These are phyloP conservation scores for Heliothis virescens DNA, from an alignment of 1,140 invertebrate species.

Conservation along the genomic window DNA sequence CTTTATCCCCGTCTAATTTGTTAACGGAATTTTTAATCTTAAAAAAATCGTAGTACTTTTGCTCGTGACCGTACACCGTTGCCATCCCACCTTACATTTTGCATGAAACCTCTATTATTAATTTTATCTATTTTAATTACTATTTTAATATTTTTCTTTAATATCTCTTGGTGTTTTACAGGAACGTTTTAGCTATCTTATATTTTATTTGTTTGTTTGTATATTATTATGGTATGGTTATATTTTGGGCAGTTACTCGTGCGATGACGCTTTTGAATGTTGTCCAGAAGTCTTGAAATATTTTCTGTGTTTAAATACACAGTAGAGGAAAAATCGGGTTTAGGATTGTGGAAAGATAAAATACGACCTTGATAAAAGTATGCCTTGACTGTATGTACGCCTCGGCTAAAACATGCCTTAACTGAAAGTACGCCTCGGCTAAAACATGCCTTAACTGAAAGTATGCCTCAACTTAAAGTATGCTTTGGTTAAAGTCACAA, in stretches of 20 bases:
- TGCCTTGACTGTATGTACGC: neutral
- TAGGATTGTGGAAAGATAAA: no score
- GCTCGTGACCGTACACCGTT: slow-evolving; percentile 19
- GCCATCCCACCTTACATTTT: slow-evolving; percentile 29
- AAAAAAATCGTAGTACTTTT: slow-evolving; percentile 7
- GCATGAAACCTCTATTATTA: slow-evolving; percentile 30
- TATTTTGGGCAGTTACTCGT: neutral
- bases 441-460: no score
- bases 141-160: slow-evolving; percentile 40
- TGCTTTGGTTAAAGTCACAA: no score
- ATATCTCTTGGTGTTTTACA: slow-evolving; percentile 46
- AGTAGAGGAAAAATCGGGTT: slow-evolving; percentile 14
- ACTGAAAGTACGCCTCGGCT: no score
- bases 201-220: slow-evolving; percentile 35
- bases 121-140: slow-evolving; percentile 31
- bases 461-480: no score
- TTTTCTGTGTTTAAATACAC: neutral
- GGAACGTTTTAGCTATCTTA: slow-evolving; percentile 41
- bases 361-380: no score
- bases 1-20: neutral
- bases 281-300: slow-evolving; percentile 6
- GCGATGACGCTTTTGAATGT: slow-evolving; percentile 23
- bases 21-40: neutral
- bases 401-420: neutral
- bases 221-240: slow-evolving; percentile 13